Percentiles rank a stretch among this genome's conserved stretches.
Evolutionary conservation across 2,888 invertebrate species (phyloP).

Genomic region (Biston stratarius): DNA sequence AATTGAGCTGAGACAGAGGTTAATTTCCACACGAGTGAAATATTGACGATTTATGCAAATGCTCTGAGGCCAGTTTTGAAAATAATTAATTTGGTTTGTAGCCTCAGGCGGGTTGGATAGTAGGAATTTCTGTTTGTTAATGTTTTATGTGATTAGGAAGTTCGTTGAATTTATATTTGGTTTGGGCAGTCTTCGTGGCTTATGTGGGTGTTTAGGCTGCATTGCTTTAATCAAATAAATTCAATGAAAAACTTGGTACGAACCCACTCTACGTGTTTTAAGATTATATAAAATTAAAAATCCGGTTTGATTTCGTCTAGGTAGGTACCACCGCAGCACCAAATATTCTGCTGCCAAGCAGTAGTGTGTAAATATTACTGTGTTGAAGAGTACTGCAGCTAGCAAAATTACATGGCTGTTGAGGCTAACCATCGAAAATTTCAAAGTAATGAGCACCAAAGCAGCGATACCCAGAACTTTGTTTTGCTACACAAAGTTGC

Average conservation of each 20-base stretch:
- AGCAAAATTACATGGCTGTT: too few species aligned
- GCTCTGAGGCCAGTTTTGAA: slow-evolving; percentile 64
- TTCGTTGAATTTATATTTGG: slow-evolving; percentile 53
- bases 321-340: too few species aligned
- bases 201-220: slow-evolving; percentile 38
- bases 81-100: slow-evolving; percentile 81
- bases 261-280: too few species aligned
- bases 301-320: too few species aligned
- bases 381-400: too few species aligned
- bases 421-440: too few species aligned
- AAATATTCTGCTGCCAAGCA: too few species aligned
- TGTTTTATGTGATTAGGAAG: slow-evolving; percentile 79
- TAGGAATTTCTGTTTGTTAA: slow-evolving; percentile 69
- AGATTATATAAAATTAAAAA: too few species aligned
- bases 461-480: too few species aligned
- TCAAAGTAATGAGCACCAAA: too few species aligned
- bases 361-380: too few species aligned
- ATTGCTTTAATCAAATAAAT: not conserved
- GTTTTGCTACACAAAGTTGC: too few species aligned
- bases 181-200: slow-evolving; percentile 43
- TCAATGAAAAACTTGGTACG: not conserved
- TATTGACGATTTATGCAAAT: slow-evolving; percentile 85
- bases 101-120: slow-evolving; percentile 66
- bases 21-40: slow-evolving; percentile 80
- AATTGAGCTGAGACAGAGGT: slow-evolving; percentile 81